phyloP scores from a whole-genome alignment of 1,140 invertebrate genomes.

The Venturia canescens region DNA sequence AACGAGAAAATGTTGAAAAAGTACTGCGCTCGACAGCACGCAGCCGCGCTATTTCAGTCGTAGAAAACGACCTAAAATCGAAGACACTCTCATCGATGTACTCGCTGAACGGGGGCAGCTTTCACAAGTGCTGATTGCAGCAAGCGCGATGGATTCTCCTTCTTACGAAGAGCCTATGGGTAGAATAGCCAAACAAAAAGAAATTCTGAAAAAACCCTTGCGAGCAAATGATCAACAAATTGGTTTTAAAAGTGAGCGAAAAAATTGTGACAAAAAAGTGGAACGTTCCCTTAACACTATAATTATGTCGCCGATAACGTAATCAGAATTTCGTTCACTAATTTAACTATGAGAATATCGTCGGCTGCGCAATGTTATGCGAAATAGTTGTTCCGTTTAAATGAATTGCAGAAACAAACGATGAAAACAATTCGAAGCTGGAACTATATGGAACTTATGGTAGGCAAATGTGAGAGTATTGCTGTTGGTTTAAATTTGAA shows the following conservation, averaged over 20 bases:
- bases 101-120: background rate
- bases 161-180: no score
- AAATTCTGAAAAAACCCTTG: background rate
- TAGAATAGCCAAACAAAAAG: no score
- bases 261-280: background rate
- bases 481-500: conserved; percentile 28
- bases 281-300: background rate
- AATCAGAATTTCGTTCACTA: no score
- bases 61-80: background rate
- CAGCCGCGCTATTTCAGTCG: background rate
- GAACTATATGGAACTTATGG: conserved; percentile 2
- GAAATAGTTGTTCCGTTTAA: background rate
- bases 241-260: background rate
- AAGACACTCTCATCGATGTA: background rate
- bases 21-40: no score
- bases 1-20: background rate
- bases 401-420: background rate
- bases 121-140: background rate
- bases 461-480: background rate
- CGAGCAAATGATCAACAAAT: no score
- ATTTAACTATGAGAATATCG: no score
- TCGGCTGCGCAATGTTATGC: background rate
- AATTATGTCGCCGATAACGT: no score
- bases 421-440: background rate
- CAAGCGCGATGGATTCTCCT: no score